Evolutionary conservation across 2,888 invertebrate species (phyloP).

Genomic region (Octodonta nipae): DNA sequence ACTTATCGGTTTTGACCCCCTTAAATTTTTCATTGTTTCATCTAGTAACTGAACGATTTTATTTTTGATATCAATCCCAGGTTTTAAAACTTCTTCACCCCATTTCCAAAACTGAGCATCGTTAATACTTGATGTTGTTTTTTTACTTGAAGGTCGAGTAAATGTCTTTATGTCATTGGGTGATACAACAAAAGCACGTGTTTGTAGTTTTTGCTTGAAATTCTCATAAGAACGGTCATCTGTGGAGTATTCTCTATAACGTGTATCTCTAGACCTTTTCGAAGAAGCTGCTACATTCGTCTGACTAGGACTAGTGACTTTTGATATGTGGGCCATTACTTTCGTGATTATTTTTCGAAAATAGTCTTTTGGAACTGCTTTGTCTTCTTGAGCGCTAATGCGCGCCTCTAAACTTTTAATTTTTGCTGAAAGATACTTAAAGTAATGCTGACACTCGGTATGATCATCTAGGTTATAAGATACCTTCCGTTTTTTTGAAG

Average conservation of each 20-base stretch:
- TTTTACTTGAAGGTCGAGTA: background rate
- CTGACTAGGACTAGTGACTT: too few relatives aligned
- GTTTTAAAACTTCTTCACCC: slow-evolving; percentile 29
- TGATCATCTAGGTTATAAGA: slow-evolving; percentile 12
- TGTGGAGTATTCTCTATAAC: too few relatives aligned
- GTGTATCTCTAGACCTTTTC: too few relatives aligned
- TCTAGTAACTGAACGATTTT: slow-evolving; percentile 26
- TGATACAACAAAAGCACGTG: too few relatives aligned
- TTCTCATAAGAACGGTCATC: too few relatives aligned
- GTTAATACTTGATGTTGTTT: background rate
- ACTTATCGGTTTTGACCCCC: slow-evolving; percentile 13
- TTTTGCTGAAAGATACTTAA: slow-evolving; percentile 20
- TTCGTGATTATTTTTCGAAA: slow-evolving; percentile 32
- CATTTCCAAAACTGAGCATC: slow-evolving; percentile 23
- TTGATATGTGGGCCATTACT: slow-evolving; percentile 19
- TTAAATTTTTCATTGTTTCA: slow-evolving; percentile 19
- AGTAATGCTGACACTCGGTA: slow-evolving; percentile 15
- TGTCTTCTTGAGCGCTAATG: slow-evolving; percentile 28
- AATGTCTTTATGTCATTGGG: background rate
- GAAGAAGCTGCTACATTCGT: background rate
- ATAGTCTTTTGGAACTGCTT: slow-evolving; percentile 30
- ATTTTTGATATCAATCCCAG: slow-evolving; percentile 29
- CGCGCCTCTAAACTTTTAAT: slow-evolving; percentile 27
- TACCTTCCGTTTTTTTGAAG: slow-evolving; percentile 2
- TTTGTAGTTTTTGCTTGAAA: too few relatives aligned